Conservation (phyloP, 2,113 vertebrate genomes). For the Neomonachus schauinslandi region DNA sequence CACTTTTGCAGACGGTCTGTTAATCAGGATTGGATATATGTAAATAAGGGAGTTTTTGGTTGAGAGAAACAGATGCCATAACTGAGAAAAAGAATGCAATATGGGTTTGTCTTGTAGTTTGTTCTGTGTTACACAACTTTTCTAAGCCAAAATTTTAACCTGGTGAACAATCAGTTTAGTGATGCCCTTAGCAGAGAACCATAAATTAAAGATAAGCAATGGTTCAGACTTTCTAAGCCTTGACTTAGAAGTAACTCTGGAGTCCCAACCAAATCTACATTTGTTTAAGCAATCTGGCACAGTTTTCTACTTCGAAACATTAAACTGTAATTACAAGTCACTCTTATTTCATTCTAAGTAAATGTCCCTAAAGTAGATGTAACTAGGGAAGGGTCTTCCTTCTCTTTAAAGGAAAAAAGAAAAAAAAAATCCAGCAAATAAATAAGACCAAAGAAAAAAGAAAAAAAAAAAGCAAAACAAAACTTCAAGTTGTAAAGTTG, state of each 20-base stretch:
- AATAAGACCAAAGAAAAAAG: not conserved
- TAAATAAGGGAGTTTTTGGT: constrained; percentile 35
- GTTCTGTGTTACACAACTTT: constrained; percentile 51
- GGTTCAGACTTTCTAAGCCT: constrained; percentile 41
- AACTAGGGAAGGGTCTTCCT: not conserved
- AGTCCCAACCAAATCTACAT: constrained; percentile 63
- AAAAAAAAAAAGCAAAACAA: not conserved
- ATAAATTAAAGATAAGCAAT: constrained; percentile 66
- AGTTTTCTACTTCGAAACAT: constrained; percentile 55
- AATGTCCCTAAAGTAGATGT: not conserved
- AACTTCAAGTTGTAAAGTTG: not conserved
- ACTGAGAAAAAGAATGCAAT: not conserved
- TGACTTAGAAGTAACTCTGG: constrained; percentile 58
- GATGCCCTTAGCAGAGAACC: constrained; percentile 50
- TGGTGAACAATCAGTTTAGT: constrained; percentile 59
- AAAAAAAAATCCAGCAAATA: not conserved
- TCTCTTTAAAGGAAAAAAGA: not conserved
- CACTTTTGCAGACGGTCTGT: not conserved
- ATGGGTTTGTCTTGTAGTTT: constrained; percentile 60
- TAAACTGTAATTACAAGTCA: constrained; percentile 43
- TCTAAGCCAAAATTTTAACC: constrained; percentile 70
- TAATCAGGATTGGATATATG: not conserved
- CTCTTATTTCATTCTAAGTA: constrained; percentile 56
- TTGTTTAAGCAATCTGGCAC: constrained; percentile 56
- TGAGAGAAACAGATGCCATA: not conserved